Percentiles rank a stretch among this genome's conserved stretches.
phyloP scores from a whole-genome alignment of 2,888 invertebrate genomes.

The Brachyopa scutellaris region DNA sequence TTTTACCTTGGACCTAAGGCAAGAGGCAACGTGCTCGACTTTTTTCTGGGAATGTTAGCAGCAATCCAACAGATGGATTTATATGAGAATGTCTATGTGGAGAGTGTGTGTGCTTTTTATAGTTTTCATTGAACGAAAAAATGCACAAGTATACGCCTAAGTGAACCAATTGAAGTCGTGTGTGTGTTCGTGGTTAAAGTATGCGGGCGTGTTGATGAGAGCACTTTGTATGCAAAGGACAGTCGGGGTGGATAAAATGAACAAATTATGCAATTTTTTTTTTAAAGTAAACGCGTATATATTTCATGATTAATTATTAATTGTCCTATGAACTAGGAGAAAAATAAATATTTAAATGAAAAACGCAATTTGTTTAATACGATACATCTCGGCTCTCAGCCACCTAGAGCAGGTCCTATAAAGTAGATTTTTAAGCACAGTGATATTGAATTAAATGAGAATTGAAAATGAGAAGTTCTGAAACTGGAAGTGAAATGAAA shows the following conservation, averaged over 20 bases:
- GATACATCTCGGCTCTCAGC: too few relatives aligned
- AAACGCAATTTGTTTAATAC: too few relatives aligned
- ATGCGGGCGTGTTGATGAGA: conserved; percentile 2
- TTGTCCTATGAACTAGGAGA: too few relatives aligned
- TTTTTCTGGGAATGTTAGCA: conserved; percentile 28
- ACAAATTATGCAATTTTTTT: neutral
- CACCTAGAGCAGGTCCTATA: too few relatives aligned
- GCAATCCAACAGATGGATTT: conserved; percentile 67
- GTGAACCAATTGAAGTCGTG: conserved; percentile 27
- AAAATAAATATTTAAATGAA: too few relatives aligned
- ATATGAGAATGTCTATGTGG: conserved; percentile 13
- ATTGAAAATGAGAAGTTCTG: too few relatives aligned
- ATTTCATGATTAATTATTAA: too few relatives aligned
- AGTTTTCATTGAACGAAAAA: conserved; percentile 22
- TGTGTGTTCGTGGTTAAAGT: neutral
- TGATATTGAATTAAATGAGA: too few relatives aligned
- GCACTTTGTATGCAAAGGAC: conserved; percentile 2
- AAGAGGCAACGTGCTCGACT: conserved; percentile 19
- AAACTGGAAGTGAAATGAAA: too few relatives aligned
- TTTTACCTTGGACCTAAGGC: conserved; percentile 46
- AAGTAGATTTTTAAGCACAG: too few relatives aligned
- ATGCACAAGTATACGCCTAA: conserved; percentile 60
- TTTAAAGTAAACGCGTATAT: too few relatives aligned
- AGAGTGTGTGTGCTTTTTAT: neutral
- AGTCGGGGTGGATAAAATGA: conserved; percentile 19